phyloP scores from a whole-genome alignment of 2,113 vertebrate genomes.

The Syrmaticus mikado region DNA sequence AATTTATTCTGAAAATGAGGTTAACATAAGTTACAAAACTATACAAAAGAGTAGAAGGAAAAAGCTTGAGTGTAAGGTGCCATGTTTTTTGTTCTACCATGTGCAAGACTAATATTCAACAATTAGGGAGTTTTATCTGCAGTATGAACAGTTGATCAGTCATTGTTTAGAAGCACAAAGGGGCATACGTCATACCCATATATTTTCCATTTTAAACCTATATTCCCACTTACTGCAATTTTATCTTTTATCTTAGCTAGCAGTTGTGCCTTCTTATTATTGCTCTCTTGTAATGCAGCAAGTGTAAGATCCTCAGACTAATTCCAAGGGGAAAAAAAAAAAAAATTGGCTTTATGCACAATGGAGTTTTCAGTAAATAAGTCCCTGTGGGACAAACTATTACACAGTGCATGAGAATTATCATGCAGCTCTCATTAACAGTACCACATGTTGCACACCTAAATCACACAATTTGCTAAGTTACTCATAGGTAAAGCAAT shows the following conservation, averaged over 20 bases:
- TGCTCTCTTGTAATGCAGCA: neutral
- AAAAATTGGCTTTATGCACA: constrained; percentile 25
- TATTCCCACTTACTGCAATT: constrained; percentile 32
- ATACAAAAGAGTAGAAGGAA: neutral
- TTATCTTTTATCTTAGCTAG: constrained; percentile 48
- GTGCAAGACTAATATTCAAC: constrained; percentile 56
- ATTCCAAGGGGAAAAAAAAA: constrained; percentile 13
- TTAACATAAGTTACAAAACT: neutral
- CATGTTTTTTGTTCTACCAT: neutral
- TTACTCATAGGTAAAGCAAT: neutral
- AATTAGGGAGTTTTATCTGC: constrained; percentile 61
- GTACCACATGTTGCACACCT: constrained; percentile 24
- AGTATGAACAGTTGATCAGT: constrained; percentile 58
- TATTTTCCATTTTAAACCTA: constrained; percentile 43
- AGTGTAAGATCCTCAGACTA: constrained; percentile 42
- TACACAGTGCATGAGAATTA: constrained; percentile 26
- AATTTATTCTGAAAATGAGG: neutral
- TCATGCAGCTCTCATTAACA: constrained; percentile 47
- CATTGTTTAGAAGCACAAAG: constrained; percentile 52
- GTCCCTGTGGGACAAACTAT: constrained; percentile 35
- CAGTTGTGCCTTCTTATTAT: constrained; percentile 40
- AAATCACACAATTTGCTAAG: constrained; percentile 30
- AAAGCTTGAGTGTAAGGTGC: neutral
- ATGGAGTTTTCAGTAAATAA: constrained; percentile 52
- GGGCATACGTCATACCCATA: neutral